Conservation (phyloP, 1,140 invertebrate genomes). For the Tetragnatha versicolor region DNA sequence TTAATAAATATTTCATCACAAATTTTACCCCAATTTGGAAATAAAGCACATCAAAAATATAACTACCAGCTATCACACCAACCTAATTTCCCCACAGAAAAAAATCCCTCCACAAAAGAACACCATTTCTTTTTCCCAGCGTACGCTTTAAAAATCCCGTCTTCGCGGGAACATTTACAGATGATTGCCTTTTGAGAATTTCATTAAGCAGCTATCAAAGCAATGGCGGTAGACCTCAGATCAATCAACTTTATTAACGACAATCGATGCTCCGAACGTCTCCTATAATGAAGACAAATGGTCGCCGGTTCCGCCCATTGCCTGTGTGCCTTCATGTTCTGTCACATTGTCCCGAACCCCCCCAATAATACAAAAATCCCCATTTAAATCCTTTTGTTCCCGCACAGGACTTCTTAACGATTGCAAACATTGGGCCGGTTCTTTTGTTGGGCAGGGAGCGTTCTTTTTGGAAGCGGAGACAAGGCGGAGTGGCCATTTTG, state of each 20-base stretch:
- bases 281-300: conserved; percentile 52
- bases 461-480: too few relatives aligned
- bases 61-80: too few relatives aligned
- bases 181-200: conserved; percentile 38
- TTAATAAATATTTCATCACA: too few relatives aligned
- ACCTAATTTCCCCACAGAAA: too few relatives aligned
- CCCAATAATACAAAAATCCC: conserved; percentile 49
- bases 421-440: conserved; percentile 10
- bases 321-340: conserved; percentile 51
- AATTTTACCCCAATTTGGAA: too few relatives aligned
- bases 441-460: not conserved
- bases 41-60: too few relatives aligned
- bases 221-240: conserved; percentile 28
- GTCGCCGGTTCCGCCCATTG: conserved; percentile 38
- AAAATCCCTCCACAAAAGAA: too few relatives aligned
- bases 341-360: conserved; percentile 42
- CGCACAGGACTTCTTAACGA: conserved; percentile 6
- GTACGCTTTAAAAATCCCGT: conserved; percentile 6
- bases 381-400: conserved; percentile 47
- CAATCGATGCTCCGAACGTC: conserved; percentile 42
- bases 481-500: too few relatives aligned
- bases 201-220: conserved; percentile 48
- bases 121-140: not conserved
- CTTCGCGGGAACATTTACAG: conserved; percentile 21
- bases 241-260: conserved; percentile 54